These are phyloP conservation scores for Callorhinus ursinus DNA, from an alignment of 2,113 vertebrate species.

Conservation along the genomic window DNA sequence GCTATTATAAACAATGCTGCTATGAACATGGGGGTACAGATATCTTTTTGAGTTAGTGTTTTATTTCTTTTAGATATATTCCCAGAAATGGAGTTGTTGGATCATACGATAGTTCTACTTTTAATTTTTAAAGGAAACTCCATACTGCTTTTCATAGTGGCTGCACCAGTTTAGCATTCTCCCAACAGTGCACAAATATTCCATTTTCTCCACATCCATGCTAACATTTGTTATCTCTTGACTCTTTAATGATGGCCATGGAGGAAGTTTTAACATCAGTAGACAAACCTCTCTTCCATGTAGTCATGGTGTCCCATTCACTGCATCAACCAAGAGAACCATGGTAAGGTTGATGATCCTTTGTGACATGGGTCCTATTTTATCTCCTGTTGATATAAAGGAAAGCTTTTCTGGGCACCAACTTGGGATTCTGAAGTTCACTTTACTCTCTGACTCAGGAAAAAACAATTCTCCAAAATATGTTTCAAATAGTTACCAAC, in stretches of 20 bases:
- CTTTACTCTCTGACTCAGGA: neutral
- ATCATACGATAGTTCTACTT: neutral
- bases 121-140: neutral
- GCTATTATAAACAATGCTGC: neutral
- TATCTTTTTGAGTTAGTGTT: neutral
- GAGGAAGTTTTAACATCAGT: neutral
- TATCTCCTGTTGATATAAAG: neutral
- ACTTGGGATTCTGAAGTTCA: neutral
- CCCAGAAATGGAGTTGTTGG: neutral
- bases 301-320: neutral
- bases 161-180: neutral
- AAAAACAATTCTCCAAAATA: conserved; percentile 46
- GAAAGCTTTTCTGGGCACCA: neutral
- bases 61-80: neutral
- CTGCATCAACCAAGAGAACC: neutral
- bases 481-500: conserved; percentile 48
- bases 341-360: neutral
- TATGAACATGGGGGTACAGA: neutral
- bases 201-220: neutral
- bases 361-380: neutral
- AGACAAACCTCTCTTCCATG: neutral
- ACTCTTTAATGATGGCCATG: neutral
- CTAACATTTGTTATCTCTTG: neutral
- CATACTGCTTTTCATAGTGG: neutral
- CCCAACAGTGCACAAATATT: neutral